Base-by-base conservation (phyloP, 1,140 invertebrate genomes). In the Drosophila kanapiae region DNA sequence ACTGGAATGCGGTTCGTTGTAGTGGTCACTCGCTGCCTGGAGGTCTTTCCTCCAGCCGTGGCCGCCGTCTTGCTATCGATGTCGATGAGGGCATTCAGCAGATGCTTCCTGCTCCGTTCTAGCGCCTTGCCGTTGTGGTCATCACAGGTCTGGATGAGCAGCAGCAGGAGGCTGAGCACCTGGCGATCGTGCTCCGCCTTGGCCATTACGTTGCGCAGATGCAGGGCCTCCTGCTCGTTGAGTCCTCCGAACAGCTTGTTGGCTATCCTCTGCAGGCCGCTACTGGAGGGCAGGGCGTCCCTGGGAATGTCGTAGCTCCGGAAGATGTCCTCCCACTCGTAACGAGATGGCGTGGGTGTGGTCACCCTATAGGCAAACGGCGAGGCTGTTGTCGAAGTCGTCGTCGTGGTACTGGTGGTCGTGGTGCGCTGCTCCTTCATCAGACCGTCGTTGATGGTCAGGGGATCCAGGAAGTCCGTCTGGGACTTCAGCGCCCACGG, bases 141-240 rank as follows among this genome's bases (percentile, higher is more conserved):
- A 65, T 95, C 96, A 81, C 96, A 96, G 57, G 96, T 96, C 75
- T 95, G 96, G 11, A 97, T 96, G 62, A 97, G 93, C 13, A 97
- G 90, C 10, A 97, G 91, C 40, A 97, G 95, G 14, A 97, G 91
- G 51, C 96, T 94, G 60, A 96, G 94, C 0, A 97, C 96, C 2
- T 96, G 96, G 47, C 95, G 95, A 87, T 97, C 97, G 62, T 94
- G 95, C 79, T 96, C 95, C 4, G 96, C 96, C 91, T 96, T 95
- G 77, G 96, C 95, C 96, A 97, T 97, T 7, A 96, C 95, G 64
- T 95, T 95, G 94, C 96, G 96, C 43, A 97, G 91, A 53, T 96
- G 96, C 78, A 95, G 94, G 0, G 95, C 95, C 75, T 96, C 96
- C 1, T 96, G 95, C 37, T 95, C 95, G 79, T 97, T 97, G 42